These are phyloP conservation scores for Hirtodrosophila alboralis DNA, from an alignment of 2,888 invertebrate species.

Conservation along the genomic window DNA sequence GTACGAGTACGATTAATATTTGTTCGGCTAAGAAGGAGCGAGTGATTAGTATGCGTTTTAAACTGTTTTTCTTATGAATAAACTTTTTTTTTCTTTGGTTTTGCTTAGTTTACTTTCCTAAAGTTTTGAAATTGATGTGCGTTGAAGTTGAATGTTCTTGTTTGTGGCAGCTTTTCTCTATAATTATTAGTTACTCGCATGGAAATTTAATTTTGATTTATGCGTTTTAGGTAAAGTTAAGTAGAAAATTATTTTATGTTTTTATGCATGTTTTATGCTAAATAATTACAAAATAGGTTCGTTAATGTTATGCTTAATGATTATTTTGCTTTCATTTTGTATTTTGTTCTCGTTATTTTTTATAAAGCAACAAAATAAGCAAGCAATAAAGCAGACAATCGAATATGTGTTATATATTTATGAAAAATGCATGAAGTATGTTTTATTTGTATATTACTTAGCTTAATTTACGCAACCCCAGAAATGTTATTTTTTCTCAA, in stretches of 20 bases:
- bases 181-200: conserved; percentile 17
- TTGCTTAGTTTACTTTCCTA: conserved; percentile 50
- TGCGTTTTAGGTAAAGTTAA: conserved; percentile 73
- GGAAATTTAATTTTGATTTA: conserved; percentile 68
- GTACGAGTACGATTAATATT: conserved; percentile 56
- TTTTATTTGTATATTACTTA: conserved; percentile 44
- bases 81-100: conserved; percentile 15
- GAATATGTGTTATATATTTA: conserved; percentile 43
- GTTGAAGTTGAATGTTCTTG: conserved; percentile 69
- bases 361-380: conserved; percentile 48
- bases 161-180: conserved; percentile 10
- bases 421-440: conserved; percentile 42
- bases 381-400: conserved; percentile 32
- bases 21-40: conserved; percentile 73
- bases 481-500: conserved; percentile 15
- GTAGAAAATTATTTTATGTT: conserved; percentile 68
- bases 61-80: conserved; percentile 61
- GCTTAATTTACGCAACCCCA: conserved; percentile 34
- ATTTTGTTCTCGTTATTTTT: conserved; percentile 1
- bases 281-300: conserved; percentile 62
- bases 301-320: conserved; percentile 36
- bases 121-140: conserved; percentile 49
- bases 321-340: conserved; percentile 8
- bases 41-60: conserved; percentile 76
- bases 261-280: conserved; percentile 59